Evolutionary conservation across 2,113 vertebrate species (phyloP).

Genomic region (Ramphastos sulfuratus): DNA sequence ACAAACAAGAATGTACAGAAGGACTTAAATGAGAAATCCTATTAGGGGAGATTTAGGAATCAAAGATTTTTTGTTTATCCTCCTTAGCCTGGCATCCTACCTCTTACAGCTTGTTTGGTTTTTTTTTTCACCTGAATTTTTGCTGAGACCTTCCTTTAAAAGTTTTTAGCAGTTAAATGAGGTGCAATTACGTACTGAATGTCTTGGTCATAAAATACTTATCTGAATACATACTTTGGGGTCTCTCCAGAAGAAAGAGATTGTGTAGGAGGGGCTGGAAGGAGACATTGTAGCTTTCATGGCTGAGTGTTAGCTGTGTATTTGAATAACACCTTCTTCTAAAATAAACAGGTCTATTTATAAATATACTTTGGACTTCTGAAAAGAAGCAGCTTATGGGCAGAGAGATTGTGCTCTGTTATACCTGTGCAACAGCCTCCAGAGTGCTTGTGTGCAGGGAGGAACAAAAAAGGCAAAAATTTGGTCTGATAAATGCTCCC

Average conservation of each 20-base stretch:
- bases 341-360: constrained; percentile 38
- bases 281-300: constrained; percentile 18
- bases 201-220: constrained; percentile 33
- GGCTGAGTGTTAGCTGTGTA: not conserved
- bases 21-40: constrained; percentile 35
- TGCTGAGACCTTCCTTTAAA: constrained; percentile 17
- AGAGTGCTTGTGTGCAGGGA: not conserved
- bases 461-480: not conserved
- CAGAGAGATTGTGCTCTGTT: not conserved
- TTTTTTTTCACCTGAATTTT: not conserved
- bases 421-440: not conserved
- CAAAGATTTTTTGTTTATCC: constrained; percentile 41
- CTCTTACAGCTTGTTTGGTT: not conserved
- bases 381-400: constrained; percentile 11
- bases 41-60: constrained; percentile 29
- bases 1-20: constrained; percentile 50
- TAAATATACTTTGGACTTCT: constrained; percentile 32
- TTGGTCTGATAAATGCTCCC: not conserved
- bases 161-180: constrained; percentile 55
- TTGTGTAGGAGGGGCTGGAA: constrained; percentile 24
- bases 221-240: constrained; percentile 18
- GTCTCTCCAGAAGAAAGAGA: constrained; percentile 2
- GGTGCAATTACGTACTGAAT: constrained; percentile 39
- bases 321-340: constrained; percentile 50
- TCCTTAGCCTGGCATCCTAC: not conserved